phyloP scores from a whole-genome alignment of 2,113 vertebrate genomes.

The Lontra canadensis region DNA sequence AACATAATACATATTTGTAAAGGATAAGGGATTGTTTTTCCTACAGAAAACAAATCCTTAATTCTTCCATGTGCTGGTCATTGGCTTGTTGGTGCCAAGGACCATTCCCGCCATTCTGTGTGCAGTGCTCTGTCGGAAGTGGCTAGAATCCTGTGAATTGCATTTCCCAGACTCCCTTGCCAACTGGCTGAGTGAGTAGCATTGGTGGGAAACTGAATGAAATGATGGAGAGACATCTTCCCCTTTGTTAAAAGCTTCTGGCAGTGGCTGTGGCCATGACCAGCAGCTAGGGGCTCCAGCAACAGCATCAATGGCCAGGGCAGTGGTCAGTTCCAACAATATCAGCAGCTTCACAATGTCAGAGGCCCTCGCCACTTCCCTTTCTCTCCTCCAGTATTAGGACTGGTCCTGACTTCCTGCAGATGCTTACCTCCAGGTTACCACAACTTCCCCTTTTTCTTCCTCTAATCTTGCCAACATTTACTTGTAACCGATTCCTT shows the following conservation, averaged over 20 bases:
- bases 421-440: neutral
- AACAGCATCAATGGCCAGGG: neutral
- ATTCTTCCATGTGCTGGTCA: neutral
- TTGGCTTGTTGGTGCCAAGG: neutral
- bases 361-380: too few species aligned
- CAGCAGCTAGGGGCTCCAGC: neutral
- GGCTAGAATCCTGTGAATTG: neutral
- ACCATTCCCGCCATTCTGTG: neutral
- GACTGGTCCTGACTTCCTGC: neutral
- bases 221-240: neutral
- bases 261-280: neutral
- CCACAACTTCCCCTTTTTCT: neutral
- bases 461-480: neutral
- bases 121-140: neutral
- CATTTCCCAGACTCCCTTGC: slow-evolving; percentile 34
- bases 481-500: neutral
- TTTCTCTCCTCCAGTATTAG: neutral
- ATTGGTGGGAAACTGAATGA: neutral
- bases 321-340: neutral
- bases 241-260: neutral
- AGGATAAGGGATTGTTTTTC: neutral
- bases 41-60: neutral
- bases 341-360: neutral
- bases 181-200: neutral
- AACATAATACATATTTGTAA: neutral